Percentiles rank a stretch among this genome's conserved stretches.
These are phyloP conservation scores for Synodontis membranacea DNA, from an alignment of 2,113 vertebrate species.

Conservation along the genomic window DNA sequence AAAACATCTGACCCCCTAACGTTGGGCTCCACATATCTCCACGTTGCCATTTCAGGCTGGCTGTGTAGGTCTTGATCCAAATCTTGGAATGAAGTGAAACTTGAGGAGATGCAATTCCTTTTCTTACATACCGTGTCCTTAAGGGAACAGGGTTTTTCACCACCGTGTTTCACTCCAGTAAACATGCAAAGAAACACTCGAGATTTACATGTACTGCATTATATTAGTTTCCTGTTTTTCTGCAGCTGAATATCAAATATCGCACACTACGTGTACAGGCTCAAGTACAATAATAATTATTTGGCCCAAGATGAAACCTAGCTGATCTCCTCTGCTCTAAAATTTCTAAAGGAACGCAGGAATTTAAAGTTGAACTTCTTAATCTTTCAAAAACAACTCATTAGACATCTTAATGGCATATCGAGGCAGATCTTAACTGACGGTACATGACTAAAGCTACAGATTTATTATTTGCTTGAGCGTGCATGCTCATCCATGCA, in stretches of 20 bases:
- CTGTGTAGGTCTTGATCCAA: not conserved
- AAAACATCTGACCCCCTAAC: not conserved
- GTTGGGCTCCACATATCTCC: not conserved
- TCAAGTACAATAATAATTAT: not conserved
- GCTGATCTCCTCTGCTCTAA: not conserved
- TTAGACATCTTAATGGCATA: conserved; percentile 19
- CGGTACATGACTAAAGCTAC: conserved; percentile 16
- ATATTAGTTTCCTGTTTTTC: not conserved
- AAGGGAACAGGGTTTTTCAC: not conserved
- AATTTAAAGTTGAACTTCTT: not conserved
- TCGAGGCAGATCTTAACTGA: not conserved
- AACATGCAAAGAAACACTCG: not conserved
- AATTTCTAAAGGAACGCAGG: not conserved
- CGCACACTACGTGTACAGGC: not conserved
- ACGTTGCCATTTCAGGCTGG: not conserved
- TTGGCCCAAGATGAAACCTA: not conserved
- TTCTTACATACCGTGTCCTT: not conserved
- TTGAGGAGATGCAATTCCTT: not conserved
- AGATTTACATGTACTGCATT: not conserved
- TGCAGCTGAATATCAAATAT: not conserved
- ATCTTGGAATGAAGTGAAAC: not conserved
- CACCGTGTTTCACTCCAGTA: not conserved
- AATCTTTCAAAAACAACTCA: conserved; percentile 36
- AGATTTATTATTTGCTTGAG: conserved; percentile 33
- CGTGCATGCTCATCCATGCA: conserved; percentile 20